Evolutionary conservation across 1,140 invertebrate genomes (phyloP).

Genomic region (Augochlora pura): DNA sequence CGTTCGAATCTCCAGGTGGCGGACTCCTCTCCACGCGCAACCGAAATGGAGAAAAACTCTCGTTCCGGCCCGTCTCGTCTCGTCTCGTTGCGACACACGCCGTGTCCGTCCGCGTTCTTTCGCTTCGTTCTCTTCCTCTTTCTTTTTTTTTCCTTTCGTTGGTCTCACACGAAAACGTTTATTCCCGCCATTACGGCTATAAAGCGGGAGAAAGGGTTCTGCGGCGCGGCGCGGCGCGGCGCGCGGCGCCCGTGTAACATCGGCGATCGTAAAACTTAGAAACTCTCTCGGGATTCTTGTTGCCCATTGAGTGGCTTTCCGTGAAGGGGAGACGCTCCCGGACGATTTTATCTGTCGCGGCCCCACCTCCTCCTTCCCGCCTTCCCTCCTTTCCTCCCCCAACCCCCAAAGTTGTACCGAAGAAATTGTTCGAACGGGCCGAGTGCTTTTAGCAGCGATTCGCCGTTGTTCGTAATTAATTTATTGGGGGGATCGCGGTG

Average conservation of each 20-base stretch:
- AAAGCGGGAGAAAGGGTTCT: slow-evolving; percentile 3
- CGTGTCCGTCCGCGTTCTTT: too few species aligned
- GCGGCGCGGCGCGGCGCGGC: too few species aligned
- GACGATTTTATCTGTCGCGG: background rate
- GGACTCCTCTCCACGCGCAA: background rate
- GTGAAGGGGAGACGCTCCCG: background rate
- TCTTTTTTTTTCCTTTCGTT: background rate
- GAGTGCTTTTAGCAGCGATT: background rate
- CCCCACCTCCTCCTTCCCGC: too few species aligned
- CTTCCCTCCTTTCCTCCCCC: too few species aligned
- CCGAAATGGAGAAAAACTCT: background rate
- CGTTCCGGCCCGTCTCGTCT: too few species aligned
- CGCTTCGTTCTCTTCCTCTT: too few species aligned
- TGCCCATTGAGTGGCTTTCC: background rate
- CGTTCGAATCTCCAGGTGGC: background rate
- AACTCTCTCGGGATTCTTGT: background rate
- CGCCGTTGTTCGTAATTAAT: background rate
- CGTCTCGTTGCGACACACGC: background rate
- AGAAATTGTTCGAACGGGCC: background rate
- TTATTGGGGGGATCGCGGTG: background rate
- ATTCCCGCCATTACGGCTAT: background rate
- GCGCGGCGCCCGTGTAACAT: background rate
- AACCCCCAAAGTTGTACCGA: background rate
- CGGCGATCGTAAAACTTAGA: background rate
- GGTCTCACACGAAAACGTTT: background rate